Base-by-base conservation (phyloP, 2,113 vertebrate species). In the Climacteris rufus region DNA sequence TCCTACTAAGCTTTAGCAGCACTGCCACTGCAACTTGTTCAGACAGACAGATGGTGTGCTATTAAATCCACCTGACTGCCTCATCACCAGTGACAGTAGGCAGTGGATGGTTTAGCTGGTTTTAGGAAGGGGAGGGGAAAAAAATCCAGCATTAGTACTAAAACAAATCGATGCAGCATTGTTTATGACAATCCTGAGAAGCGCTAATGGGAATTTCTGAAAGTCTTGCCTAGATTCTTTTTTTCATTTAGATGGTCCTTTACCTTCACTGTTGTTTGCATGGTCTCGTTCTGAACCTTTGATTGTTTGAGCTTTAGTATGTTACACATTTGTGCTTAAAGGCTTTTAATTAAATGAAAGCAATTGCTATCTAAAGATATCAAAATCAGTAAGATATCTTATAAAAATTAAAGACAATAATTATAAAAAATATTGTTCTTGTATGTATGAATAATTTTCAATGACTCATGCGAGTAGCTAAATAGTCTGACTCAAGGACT, bases 21-120 rank as follows among this genome's bases (percentile, higher is more conserved):
- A 45, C 66, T 84, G 59, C 28, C 11, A 35, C 50, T 23, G 20
- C 22, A 77, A 79, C 63, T 89, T 92, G n/a, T 76, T 93, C 45
- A 84, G 64, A 17, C 16, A 56, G 82, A 74, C 92, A 96, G 93
- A 95, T 95, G 93, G 90, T 75, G 50, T 52, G 39, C 71, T 64
- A 6, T 77, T 87, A 86, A 95, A 92, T 95, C 83, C 53, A 77
- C 90, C 88, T 90, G 82, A 53, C 61, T 93, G 31, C 68, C 39
- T 96, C 52, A 75, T 90, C 82, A 68, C 7, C 39, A 68, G 74
- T n/a, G 45, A 82, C 53, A 45, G 65, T 3, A 23, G 42, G 15
- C 59, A 78, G 47, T 30, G 78, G 15, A 66, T 70, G 47, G 10
- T 83, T 92, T 76, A 76, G 33, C 39, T 75, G 42, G 37, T 49